Percentiles rank a stretch among this genome's conserved stretches.
These are phyloP conservation scores for Metalampra italica DNA, from an alignment of 2,888 invertebrate species.

Conservation along the genomic window DNA sequence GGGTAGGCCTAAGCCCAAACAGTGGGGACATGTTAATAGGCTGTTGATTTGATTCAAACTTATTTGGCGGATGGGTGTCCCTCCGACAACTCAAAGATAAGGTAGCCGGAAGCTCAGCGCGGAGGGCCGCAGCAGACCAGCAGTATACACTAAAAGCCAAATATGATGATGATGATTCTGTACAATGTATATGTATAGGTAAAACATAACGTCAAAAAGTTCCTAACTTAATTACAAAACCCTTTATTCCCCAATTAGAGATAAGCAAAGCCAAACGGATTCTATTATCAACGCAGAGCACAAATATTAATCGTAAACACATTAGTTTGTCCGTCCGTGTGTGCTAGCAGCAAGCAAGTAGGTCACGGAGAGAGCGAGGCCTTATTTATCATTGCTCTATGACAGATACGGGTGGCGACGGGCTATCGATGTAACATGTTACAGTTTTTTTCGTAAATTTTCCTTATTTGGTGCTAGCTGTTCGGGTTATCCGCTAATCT, in stretches of 20 bases:
- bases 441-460: not conserved
- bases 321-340: not conserved
- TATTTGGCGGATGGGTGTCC: too few relatives aligned
- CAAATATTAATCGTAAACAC: conserved; percentile 2
- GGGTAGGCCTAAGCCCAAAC: too few relatives aligned
- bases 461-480: not conserved
- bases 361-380: conserved; percentile 18
- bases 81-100: too few relatives aligned
- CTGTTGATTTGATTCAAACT: too few relatives aligned
- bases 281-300: not conserved
- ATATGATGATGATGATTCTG: too few relatives aligned
- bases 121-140: too few relatives aligned
- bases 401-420: not conserved
- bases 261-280: not conserved
- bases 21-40: too few relatives aligned
- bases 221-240: not conserved
- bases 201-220: too few relatives aligned
- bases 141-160: too few relatives aligned
- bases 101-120: too few relatives aligned
- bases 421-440: not conserved
- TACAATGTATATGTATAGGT: too few relatives aligned
- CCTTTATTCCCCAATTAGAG: not conserved
- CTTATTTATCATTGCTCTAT: conserved; percentile 7
- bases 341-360: conserved; percentile 5
- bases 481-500: too few relatives aligned